These are phyloP conservation scores for Morinoia aosen DNA, from an alignment of 2,888 invertebrate genomes.

Conservation along the genomic window DNA sequence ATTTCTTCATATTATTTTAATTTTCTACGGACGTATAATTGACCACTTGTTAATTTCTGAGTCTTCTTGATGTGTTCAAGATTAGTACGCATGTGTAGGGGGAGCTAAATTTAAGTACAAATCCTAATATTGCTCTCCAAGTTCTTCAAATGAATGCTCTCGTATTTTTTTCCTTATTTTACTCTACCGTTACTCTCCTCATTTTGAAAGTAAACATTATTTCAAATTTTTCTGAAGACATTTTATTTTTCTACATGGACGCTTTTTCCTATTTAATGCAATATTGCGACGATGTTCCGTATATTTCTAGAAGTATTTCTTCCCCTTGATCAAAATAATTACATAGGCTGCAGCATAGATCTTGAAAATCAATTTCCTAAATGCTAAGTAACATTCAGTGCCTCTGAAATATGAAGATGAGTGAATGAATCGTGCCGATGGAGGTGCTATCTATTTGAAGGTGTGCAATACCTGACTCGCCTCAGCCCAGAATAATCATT, in stretches of 20 bases:
- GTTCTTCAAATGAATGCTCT: not conserved
- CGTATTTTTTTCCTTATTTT: not conserved
- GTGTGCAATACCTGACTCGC: not conserved
- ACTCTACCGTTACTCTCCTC: not conserved
- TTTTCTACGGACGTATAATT: not conserved
- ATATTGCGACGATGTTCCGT: not conserved
- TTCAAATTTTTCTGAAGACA: not conserved
- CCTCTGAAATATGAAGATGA: not conserved
- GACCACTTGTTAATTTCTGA: not conserved
- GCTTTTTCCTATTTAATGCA: not conserved
- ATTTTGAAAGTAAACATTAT: not conserved
- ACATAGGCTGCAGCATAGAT: not conserved
- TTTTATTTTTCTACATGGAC: not conserved
- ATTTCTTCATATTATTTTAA: not conserved
- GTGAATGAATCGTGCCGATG: not conserved
- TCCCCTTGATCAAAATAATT: not conserved
- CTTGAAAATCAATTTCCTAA: not conserved
- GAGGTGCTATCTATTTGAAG: not conserved
- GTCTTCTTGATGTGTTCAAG: not conserved
- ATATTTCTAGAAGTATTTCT: too few species aligned
- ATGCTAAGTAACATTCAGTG: not conserved
- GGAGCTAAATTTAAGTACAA: not conserved
- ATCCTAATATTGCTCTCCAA: too few species aligned
- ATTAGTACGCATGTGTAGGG: not conserved
- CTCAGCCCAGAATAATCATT: not conserved